Conservation (phyloP, 2,888 invertebrate species). For the Drosophila aldrichi region DNA sequence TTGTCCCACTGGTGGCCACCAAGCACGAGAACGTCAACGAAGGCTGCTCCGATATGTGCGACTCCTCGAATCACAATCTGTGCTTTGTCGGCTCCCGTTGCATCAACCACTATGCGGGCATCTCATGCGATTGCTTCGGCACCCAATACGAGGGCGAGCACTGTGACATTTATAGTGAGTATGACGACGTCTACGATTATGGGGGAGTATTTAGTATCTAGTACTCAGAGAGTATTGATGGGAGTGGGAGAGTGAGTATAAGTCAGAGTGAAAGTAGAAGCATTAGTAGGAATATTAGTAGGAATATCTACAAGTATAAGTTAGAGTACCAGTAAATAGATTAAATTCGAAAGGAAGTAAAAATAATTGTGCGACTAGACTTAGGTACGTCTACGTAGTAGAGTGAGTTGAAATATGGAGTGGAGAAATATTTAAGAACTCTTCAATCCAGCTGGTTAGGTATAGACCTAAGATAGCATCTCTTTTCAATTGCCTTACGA, state of each 20-base stretch:
- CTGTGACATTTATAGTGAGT: slow-evolving; percentile 95
- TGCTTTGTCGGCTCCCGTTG: slow-evolving; percentile 95
- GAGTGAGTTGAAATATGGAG: too few species aligned
- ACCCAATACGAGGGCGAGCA: slow-evolving; percentile 96
- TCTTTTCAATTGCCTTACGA: too few species aligned
- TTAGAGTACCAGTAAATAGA: too few species aligned
- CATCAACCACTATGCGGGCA: slow-evolving; percentile 95
- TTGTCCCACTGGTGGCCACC: slow-evolving; percentile 93
- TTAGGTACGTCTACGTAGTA: too few species aligned
- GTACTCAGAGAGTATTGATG: too few species aligned
- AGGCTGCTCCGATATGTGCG: slow-evolving; percentile 94
- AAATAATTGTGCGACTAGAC: too few species aligned
- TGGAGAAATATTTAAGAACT: too few species aligned
- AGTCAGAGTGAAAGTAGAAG: neutral
- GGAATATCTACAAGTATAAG: too few species aligned
- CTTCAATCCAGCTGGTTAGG: too few species aligned
- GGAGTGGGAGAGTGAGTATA: neutral
- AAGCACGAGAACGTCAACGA: slow-evolving; percentile 96
- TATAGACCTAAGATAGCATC: too few species aligned
- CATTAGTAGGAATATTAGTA: neutral
- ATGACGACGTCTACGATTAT: slow-evolving; percentile 19
- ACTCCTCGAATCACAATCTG: slow-evolving; percentile 92
- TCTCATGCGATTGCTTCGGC: slow-evolving; percentile 97
- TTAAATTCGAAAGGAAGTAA: too few species aligned
- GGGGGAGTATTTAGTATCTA: too few species aligned